A percentile compares a stretch with the other conserved stretches of the same genome.
Evolutionary conservation across 2,113 vertebrate species (phyloP).

Genomic region (Heterotilapia buettikoferi): DNA sequence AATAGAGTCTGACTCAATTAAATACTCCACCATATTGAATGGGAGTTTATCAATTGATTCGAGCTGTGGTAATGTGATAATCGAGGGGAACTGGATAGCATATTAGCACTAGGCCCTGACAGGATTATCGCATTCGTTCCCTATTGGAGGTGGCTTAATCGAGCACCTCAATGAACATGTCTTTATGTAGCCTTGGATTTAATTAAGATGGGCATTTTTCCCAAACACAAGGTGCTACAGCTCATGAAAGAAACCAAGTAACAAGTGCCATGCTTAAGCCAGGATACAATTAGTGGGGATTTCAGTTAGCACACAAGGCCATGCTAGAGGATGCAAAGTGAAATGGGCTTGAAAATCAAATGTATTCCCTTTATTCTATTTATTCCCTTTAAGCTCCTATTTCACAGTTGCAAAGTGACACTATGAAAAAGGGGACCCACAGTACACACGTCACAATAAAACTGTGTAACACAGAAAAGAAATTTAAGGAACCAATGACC

Average conservation of each 20-base stretch:
- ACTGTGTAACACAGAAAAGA: conserved; percentile 39
- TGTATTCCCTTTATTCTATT: not conserved
- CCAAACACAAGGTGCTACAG: conserved; percentile 43
- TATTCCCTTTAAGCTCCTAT: conserved; percentile 10
- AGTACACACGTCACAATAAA: conserved; percentile 42
- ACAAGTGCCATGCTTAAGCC: conserved; percentile 53
- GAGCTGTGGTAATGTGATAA: conserved; percentile 97
- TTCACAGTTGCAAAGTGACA: conserved; percentile 28
- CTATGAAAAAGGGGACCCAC: conserved; percentile 10
- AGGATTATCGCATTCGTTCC: conserved; percentile 68
- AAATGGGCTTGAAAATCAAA: conserved; percentile 32
- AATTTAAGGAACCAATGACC: conserved; percentile 42
- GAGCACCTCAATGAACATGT: conserved; percentile 59
- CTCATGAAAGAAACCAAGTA: conserved; percentile 34
- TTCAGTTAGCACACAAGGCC: conserved; percentile 46
- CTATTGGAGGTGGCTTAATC: conserved; percentile 67
- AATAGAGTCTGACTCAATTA: conserved; percentile 99
- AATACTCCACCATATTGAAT: conserved; percentile 92
- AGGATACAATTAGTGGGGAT: conserved; percentile 35
- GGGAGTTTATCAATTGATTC: conserved; percentile 98
- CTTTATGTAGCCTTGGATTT: conserved; percentile 60
- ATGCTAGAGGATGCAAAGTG: conserved; percentile 54
- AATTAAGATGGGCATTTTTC: conserved; percentile 61
- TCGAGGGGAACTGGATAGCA: conserved; percentile 92
- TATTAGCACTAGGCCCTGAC: conserved; percentile 83